These are phyloP conservation scores for Chaetodon trifasciatus DNA, from an alignment of 2,797 vertebrate genomes.

Conservation along the genomic window DNA sequence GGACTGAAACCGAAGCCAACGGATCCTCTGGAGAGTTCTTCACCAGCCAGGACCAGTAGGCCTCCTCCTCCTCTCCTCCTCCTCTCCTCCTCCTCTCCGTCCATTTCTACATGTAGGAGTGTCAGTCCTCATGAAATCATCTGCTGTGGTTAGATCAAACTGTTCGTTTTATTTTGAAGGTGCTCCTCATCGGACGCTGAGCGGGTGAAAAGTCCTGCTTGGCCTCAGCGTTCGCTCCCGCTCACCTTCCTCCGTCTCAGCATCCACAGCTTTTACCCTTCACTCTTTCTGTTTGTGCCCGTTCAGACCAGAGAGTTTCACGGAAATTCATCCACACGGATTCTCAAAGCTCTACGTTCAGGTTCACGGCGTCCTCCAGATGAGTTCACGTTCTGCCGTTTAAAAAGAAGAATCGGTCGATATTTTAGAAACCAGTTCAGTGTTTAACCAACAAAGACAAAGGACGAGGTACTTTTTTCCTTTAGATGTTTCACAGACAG, in stretches of 20 bases:
- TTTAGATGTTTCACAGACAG: too few relatives aligned
- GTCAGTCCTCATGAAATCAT: not conserved
- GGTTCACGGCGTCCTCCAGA: too few relatives aligned
- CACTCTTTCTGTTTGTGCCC: not conserved
- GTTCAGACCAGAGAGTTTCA: not conserved
- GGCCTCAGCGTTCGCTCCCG: not conserved
- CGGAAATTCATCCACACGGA: too few relatives aligned
- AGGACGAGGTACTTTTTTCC: too few relatives aligned
- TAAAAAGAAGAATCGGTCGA: too few relatives aligned
- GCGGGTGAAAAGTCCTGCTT: not conserved
- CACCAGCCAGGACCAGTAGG: constrained; percentile 88
- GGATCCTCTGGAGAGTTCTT: constrained; percentile 85
- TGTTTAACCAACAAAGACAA: too few relatives aligned
- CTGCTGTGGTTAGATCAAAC: not conserved
- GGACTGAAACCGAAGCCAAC: constrained; percentile 86
- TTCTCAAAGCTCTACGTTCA: too few relatives aligned
- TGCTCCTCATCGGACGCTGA: too few relatives aligned
- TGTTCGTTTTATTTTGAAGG: not conserved
- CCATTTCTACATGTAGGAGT: not conserved
- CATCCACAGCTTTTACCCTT: not conserved
- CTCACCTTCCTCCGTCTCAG: not conserved
- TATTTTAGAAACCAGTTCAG: too few relatives aligned
- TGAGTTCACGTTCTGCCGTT: too few relatives aligned
- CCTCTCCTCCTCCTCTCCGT: not conserved
- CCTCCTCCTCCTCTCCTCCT: not conserved